Percentiles rank a stretch among this genome's conserved stretches.
These are phyloP conservation scores for Zonotrichia leucophrys DNA, from an alignment of 2,113 vertebrate genomes.

Conservation along the genomic window DNA sequence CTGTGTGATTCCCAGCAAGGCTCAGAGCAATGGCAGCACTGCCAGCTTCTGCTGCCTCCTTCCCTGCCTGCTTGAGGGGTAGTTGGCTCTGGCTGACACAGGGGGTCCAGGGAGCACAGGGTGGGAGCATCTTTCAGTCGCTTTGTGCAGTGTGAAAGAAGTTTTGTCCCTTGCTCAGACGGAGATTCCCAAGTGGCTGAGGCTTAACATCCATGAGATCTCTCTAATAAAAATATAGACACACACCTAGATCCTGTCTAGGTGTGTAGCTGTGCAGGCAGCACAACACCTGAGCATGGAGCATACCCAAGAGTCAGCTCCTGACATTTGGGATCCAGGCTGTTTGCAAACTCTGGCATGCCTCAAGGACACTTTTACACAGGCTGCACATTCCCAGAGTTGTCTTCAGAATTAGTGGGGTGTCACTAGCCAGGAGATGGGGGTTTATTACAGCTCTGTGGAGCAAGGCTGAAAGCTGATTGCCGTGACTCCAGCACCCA, in stretches of 20 bases:
- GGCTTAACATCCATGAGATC: neutral
- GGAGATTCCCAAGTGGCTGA: neutral
- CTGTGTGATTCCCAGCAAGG: neutral
- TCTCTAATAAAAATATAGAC: neutral
- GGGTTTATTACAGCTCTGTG: neutral
- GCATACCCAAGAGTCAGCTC: neutral
- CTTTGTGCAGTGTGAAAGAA: neutral
- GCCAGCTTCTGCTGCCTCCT: neutral
- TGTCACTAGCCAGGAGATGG: neutral
- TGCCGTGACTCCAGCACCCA: neutral
- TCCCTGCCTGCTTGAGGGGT: accelerated
- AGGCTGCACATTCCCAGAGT: neutral
- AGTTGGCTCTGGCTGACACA: neutral
- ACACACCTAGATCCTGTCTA: neutral
- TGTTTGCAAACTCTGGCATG: neutral
- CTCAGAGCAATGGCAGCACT: neutral
- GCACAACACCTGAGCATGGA: neutral
- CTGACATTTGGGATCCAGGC: neutral
- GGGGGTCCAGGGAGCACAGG: neutral
- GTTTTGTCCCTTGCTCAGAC: neutral
- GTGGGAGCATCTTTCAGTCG: neutral
- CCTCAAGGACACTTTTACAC: neutral
- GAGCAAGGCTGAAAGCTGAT: neutral
- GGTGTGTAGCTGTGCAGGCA: neutral
- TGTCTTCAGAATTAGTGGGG: neutral